phyloP scores from a whole-genome alignment of 2,113 vertebrate genomes.

The Mellivora capensis region DNA sequence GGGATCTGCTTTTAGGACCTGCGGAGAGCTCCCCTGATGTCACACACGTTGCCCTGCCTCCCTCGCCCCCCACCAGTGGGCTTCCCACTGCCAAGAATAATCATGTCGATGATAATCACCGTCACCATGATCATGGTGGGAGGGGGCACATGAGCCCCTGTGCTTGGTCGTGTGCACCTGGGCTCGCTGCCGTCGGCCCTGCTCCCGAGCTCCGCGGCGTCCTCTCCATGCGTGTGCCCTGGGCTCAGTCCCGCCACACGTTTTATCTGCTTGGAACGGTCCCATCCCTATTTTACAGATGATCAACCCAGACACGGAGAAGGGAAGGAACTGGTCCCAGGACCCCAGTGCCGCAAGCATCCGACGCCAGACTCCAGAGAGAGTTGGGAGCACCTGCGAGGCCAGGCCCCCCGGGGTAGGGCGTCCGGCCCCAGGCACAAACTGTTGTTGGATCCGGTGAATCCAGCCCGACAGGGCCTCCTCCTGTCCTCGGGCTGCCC shows the following conservation, averaged over 20 bases:
- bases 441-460: accelerated
- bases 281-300: background rate
- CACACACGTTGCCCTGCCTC: accelerated
- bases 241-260: accelerated
- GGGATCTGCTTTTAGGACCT: background rate
- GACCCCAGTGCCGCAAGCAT: accelerated
- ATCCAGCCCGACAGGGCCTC: accelerated
- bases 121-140: accelerated
- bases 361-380: background rate
- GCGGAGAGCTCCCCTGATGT: background rate
- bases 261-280: background rate
- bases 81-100: background rate
- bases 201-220: background rate
- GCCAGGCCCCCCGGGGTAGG: accelerated
- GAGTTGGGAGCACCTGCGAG: accelerated
- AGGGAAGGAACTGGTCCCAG: background rate
- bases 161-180: accelerated
- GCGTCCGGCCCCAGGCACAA: accelerated
- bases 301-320: background rate
- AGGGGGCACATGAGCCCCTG: accelerated
- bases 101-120: accelerated
- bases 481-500: background rate
- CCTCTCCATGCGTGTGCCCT: accelerated
- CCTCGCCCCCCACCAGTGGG: accelerated
- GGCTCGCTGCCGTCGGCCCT: accelerated